Conservation (phyloP, 2,888 invertebrate species). For the Crematogaster levior region DNA sequence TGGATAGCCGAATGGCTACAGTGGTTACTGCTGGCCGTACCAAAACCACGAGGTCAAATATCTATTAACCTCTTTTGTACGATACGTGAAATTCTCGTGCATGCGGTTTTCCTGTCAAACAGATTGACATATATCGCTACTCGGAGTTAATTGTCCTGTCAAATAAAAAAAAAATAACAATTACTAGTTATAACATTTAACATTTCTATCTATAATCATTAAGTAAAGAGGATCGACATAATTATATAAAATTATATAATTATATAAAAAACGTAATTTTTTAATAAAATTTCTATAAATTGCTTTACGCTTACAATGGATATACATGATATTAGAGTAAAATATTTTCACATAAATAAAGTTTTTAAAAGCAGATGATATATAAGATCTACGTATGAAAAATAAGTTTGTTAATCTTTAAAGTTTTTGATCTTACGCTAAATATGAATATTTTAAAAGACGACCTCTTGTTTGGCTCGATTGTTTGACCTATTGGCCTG, state of each 20-base stretch:
- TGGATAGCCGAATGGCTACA: conserved; percentile 55
- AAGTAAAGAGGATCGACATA: not conserved
- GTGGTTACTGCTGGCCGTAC: conserved; percentile 51
- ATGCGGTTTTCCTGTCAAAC: conserved; percentile 26
- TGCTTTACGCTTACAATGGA: not conserved
- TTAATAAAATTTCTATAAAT: not conserved
- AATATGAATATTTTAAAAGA: too few species aligned
- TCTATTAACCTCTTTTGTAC: conserved; percentile 63
- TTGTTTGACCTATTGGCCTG: too few species aligned
- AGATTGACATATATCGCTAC: conserved; percentile 23
- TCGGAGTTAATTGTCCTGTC: not conserved
- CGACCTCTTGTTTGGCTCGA: too few species aligned
- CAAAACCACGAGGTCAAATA: conserved; percentile 68
- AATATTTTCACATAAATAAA: not conserved
- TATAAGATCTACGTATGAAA: not conserved
- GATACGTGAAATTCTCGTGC: conserved; percentile 22
- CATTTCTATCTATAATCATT: not conserved
- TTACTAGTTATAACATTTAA: not conserved
- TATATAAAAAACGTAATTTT: too few species aligned
- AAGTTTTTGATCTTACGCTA: too few species aligned
- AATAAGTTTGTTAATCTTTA: too few species aligned
- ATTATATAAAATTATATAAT: not conserved
- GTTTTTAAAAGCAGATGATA: not conserved
- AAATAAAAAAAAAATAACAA: not conserved
- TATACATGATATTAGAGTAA: not conserved